phyloP scores from a whole-genome alignment of 2,113 vertebrate genomes.

The Hippocampus zosterae region DNA sequence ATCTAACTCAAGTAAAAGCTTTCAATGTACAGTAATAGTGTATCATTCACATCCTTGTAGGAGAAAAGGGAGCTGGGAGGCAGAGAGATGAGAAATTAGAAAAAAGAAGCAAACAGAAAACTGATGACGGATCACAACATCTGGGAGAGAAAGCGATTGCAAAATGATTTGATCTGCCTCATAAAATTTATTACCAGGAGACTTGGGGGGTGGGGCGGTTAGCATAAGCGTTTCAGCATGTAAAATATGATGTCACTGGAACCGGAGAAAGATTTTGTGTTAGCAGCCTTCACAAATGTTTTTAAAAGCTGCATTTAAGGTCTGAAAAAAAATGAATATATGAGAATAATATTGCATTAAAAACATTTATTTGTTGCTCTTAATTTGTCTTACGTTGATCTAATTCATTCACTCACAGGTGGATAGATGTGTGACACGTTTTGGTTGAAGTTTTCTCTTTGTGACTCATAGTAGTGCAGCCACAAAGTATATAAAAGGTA shows the following conservation, averaged over 20 bases:
- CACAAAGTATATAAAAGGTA: too few relatives aligned
- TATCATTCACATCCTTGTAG: slow-evolving; percentile 20
- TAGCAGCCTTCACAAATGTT: background rate
- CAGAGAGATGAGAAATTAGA: slow-evolving; percentile 4
- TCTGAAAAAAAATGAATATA: background rate
- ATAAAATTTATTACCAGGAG: slow-evolving; percentile 8
- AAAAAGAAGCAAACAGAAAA: slow-evolving; percentile 8
- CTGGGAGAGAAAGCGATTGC: background rate
- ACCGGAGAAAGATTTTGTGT: background rate
- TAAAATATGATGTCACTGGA: background rate
- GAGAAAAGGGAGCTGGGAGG: slow-evolving; percentile 10
- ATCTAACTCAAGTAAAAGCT: slow-evolving; percentile 9
- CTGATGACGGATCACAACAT: slow-evolving; percentile 5
- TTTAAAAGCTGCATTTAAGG: background rate
- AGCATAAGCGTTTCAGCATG: background rate
- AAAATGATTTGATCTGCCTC: background rate
- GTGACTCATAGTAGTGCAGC: too few relatives aligned
- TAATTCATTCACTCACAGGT: too few relatives aligned
- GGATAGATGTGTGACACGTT: too few relatives aligned
- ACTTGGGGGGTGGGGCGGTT: background rate
- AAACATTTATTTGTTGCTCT: too few relatives aligned
- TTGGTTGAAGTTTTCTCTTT: too few relatives aligned
- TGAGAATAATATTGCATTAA: too few relatives aligned
- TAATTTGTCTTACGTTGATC: too few relatives aligned
- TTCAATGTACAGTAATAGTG: slow-evolving; percentile 7